phyloP scores from a whole-genome alignment of 2,797 vertebrate genomes.

The Tolypeutes matacus region DNA sequence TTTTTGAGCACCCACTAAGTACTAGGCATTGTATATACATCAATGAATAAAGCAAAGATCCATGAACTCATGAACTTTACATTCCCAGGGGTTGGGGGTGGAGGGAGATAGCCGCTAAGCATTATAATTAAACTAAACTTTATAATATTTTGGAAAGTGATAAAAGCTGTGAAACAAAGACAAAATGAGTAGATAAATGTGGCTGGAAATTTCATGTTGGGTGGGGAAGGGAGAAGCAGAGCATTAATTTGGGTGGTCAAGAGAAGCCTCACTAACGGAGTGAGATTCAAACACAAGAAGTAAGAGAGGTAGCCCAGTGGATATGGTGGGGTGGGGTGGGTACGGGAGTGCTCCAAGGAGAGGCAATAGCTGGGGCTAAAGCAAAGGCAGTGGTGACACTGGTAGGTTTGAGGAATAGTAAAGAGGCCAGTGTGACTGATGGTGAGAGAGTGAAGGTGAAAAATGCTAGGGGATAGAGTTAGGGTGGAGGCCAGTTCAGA shows the following conservation, averaged over 20 bases:
- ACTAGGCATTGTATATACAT: background rate
- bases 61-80: background rate
- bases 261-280: background rate
- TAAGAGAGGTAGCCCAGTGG: background rate
- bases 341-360: background rate
- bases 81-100: background rate
- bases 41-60: background rate
- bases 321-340: background rate
- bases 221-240: background rate
- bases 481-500: rapidly evolving
- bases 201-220: background rate
- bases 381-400: too few species aligned
- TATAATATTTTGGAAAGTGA: background rate
- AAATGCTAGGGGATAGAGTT: background rate
- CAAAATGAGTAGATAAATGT: background rate
- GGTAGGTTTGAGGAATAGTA: background rate
- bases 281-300: background rate
- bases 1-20: background rate
- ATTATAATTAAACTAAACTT: background rate
- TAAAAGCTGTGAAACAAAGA: background rate
- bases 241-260: background rate
- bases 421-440: background rate
- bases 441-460: background rate
- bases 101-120: background rate
- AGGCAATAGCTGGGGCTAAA: too few species aligned